Evolutionary conservation across 2,888 invertebrate genomes (phyloP), one percentile per base, ranked within the genome.

Genomic region (Bellardia bayeri): DNA sequence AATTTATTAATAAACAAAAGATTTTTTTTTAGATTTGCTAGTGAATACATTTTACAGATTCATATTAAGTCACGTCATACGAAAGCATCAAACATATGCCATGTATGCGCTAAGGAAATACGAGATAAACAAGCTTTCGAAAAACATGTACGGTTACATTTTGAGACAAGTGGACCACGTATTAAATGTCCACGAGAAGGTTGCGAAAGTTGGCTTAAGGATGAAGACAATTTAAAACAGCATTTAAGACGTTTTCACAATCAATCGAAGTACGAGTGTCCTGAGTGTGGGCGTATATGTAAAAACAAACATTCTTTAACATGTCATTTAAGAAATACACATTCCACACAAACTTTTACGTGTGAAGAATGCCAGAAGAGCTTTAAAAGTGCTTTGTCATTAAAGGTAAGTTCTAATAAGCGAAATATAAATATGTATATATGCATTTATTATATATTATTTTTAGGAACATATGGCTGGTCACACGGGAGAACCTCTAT

Each of bases 131-230:
- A 92, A 40, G 91, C 92, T 7, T 93, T 92, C 75, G 93, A 93
- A 74, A 93, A 92, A 56, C 93, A 94, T 89, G 93, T 93, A 16
- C 90, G 92, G 3, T 89, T 92, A 84, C 93, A 94, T 82, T 93
- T 92, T 51, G 92, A 92, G 49, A 91, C 92, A 1, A 92, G 92
- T 54, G 92, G 92, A 3, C 93, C 93, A 2, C 92, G 93, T 61
- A 91, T 93, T 2, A 93, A 94, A 88, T 94, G 94, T 82, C 91
- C 92, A 0, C 92, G 93, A 13, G 90, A 92, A 2, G 91, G 92
- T 88, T 94, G 94, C 81, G 93, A 93, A 79, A 91, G 93, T 54
- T 93, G 93, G 93, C 90, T 93, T 0, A 93, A 93, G 80, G 93
- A 93, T 61, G 91, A 92, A 84, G 93, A 93, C 40, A 93, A 93